Conservation (phyloP, 2,888 invertebrate genomes). For the Stramonita haemastoma region DNA sequence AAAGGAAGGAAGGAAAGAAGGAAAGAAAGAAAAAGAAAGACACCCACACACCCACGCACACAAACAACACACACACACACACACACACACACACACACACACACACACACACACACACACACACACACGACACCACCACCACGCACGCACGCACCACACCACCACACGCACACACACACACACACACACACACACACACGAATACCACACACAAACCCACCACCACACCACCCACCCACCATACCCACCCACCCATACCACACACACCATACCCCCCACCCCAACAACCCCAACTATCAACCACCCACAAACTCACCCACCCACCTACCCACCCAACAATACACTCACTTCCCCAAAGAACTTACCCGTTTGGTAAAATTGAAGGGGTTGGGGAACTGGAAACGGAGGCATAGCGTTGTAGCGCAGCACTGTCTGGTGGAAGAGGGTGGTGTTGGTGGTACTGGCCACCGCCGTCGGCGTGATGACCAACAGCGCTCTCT, state of each 20-base stretch:
- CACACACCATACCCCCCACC: neutral
- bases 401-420: constrained; percentile 90
- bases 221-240: neutral
- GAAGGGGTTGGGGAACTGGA: constrained; percentile 83
- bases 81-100: neutral
- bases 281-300: neutral
- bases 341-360: neutral
- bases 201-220: neutral
- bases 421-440: constrained; percentile 87
- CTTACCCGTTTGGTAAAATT: constrained; percentile 47
- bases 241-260: neutral
- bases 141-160: no score
- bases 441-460: constrained; percentile 78
- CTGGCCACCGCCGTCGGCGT: constrained; percentile 34
- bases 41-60: neutral
- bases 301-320: neutral
- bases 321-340: neutral
- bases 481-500: constrained; percentile 32
- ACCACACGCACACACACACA: neutral
- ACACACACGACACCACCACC: no score
- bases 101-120: no score
- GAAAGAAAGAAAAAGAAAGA: no score
- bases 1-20: no score
- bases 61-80: neutral
- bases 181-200: neutral